phyloP scores from a whole-genome alignment of 2,797 vertebrate genomes.

The Melanotaenia trifasciata region DNA sequence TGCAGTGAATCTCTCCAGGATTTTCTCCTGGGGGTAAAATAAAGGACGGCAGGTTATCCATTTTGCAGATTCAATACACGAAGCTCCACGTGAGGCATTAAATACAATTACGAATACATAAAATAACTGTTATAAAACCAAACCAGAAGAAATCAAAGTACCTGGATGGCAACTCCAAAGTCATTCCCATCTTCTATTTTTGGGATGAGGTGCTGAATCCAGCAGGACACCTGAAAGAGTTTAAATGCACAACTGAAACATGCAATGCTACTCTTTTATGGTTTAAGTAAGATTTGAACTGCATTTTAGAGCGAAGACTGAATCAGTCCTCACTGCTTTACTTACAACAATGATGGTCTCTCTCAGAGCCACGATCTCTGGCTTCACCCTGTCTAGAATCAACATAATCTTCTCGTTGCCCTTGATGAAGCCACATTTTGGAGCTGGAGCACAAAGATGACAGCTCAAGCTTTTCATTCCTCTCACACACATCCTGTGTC shows the following conservation, averaged over 20 bases:
- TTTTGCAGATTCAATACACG: background rate
- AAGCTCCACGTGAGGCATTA: background rate
- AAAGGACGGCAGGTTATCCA: rapidly evolving
- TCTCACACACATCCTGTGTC: background rate
- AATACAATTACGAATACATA: background rate
- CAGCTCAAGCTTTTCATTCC: background rate
- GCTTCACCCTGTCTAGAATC: constrained; percentile 85
- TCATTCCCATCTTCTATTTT: constrained; percentile 95
- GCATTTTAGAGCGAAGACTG: background rate
- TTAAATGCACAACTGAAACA: background rate
- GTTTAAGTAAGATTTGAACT: too few species aligned
- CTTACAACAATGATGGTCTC: constrained; percentile 88
- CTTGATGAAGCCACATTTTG: constrained; percentile 90
- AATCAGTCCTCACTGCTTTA: background rate
- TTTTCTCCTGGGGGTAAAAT: constrained; percentile 85
- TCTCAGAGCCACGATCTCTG: constrained; percentile 88
- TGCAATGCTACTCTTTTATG: background rate
- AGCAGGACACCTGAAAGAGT: constrained; percentile 76
- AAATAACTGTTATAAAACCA: background rate
- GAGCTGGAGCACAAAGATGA: constrained; percentile 73
- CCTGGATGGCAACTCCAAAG: constrained; percentile 94
- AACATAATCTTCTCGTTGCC: constrained; percentile 85
- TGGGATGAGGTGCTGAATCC: constrained; percentile 91
- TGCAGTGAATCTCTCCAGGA: constrained; percentile 88
- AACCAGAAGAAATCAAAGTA: constrained; percentile 32